Percentiles rank a stretch among this genome's conserved stretches.
phyloP scores from a whole-genome alignment of 2,888 invertebrate genomes.

The Drosophila anomalata region DNA sequence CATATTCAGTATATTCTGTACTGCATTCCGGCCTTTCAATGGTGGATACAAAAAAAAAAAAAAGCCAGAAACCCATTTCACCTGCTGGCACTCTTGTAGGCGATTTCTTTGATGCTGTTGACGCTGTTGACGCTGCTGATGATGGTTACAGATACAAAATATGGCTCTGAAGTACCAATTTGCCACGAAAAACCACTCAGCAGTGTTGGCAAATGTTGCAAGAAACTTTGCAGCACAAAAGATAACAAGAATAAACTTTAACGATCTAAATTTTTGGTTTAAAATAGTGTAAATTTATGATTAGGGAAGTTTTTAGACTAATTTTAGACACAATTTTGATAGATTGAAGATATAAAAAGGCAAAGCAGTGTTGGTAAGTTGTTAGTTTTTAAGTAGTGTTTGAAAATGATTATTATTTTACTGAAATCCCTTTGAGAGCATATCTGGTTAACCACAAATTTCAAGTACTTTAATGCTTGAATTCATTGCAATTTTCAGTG shows the following conservation, averaged over 20 bases:
- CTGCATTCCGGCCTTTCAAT: constrained; percentile 20
- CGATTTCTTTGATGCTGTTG: constrained; percentile 26
- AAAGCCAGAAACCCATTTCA: constrained; percentile 14
- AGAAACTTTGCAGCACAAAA: neutral
- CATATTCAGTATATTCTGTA: constrained; percentile 7
- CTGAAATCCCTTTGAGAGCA: neutral
- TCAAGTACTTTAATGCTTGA: constrained; percentile 30
- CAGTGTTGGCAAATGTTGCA: constrained; percentile 23
- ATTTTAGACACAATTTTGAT: neutral
- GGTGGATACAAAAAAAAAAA: constrained; percentile 3
- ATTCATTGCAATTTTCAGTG: constrained; percentile 7
- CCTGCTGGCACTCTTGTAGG: constrained; percentile 23
- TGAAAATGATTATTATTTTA: neutral
- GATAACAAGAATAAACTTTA: constrained; percentile 7
- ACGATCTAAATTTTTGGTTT: constrained; percentile 11
- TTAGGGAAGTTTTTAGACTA: neutral
- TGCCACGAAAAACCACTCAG: neutral
- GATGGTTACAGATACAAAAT: constrained; percentile 32
- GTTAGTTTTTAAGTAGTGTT: neutral
- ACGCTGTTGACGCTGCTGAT: constrained; percentile 10
- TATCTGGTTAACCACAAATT: constrained; percentile 19
- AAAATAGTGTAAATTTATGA: constrained; percentile 9
- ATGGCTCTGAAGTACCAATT: constrained; percentile 20
- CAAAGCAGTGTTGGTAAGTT: neutral
- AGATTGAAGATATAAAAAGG: neutral